These are phyloP conservation scores for Colletes gigas DNA, from an alignment of 1,140 invertebrate genomes.

Conservation along the genomic window DNA sequence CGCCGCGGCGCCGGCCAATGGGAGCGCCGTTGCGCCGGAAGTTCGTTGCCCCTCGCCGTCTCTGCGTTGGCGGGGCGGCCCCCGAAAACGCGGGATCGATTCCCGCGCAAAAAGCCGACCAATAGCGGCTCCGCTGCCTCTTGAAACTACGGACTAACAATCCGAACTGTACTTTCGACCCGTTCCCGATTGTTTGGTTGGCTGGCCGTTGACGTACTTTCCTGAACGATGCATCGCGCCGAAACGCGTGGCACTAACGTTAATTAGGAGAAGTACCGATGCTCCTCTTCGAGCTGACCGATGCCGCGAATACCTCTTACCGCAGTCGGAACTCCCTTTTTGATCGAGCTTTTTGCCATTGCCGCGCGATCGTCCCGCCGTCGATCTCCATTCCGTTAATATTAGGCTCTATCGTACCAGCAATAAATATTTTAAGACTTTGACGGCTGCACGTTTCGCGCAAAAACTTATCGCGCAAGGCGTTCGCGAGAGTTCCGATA, in stretches of 20 bases:
- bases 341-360: not conserved
- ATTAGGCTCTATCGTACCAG: no score
- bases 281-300: not conserved
- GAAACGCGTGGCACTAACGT: constrained; percentile 21
- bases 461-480: no score
- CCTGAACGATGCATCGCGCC: constrained; percentile 8
- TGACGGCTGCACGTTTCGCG: no score
- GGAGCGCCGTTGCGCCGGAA: constrained; percentile 7
- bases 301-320: not conserved
- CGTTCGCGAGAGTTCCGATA: no score
- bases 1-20: constrained; percentile 4
- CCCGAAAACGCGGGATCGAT: constrained; percentile 64
- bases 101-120: constrained; percentile 66
- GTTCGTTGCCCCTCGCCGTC: not conserved
- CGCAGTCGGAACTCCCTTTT: not conserved
- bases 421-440: not conserved
- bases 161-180: constrained; percentile 30
- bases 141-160: constrained; percentile 44
- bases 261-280: constrained; percentile 21
- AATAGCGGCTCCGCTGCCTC: constrained; percentile 29
- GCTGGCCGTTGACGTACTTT: constrained; percentile 7
- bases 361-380: not conserved
- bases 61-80: constrained; percentile 39
- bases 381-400: not conserved
- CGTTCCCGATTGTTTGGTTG: constrained; percentile 22